Percentiles rank a stretch among this genome's conserved stretches.
Evolutionary conservation across 2,113 vertebrate species (phyloP).

Genomic region (Spheniscus mendiculus): DNA sequence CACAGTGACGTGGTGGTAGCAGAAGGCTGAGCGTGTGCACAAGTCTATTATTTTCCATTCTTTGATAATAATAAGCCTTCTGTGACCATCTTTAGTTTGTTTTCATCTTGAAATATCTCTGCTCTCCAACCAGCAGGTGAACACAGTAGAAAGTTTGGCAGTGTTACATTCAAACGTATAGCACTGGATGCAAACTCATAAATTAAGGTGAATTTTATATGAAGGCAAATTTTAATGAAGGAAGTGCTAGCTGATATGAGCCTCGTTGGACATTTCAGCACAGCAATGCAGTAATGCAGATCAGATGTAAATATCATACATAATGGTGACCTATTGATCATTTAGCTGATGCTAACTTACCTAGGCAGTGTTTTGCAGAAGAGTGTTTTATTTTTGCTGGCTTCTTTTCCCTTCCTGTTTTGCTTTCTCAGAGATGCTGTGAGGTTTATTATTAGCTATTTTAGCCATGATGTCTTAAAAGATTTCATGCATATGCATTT

Average conservation of each 20-base stretch:
- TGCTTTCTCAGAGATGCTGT: constrained; percentile 3
- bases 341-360: not conserved
- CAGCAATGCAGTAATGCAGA: constrained; percentile 31
- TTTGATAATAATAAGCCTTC: constrained; percentile 22
- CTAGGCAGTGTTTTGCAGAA: constrained; percentile 8
- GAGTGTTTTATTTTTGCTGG: constrained; percentile 19
- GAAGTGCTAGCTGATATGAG: not conserved
- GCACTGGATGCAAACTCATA: not conserved
- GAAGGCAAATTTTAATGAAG: constrained; percentile 52
- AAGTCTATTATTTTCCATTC: constrained; percentile 38
- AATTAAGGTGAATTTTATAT: constrained; percentile 36
- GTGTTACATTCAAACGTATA: not conserved
- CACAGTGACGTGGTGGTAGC: not conserved
- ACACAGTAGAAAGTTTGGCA: constrained; percentile 1
- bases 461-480: constrained; percentile 29
- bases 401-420: constrained; percentile 4
- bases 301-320: constrained; percentile 42
- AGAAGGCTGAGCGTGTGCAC: constrained; percentile 50
- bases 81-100: constrained; percentile 16
- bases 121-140: constrained; percentile 38
- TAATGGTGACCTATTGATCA: constrained; percentile 22
- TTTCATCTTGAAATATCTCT: constrained; percentile 33
- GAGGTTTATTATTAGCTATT: constrained; percentile 48
- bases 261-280: constrained; percentile 23
- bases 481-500: constrained; percentile 50